Base-by-base conservation (phyloP, 2,797 vertebrate genomes). In the Enoplosus armatus region DNA sequence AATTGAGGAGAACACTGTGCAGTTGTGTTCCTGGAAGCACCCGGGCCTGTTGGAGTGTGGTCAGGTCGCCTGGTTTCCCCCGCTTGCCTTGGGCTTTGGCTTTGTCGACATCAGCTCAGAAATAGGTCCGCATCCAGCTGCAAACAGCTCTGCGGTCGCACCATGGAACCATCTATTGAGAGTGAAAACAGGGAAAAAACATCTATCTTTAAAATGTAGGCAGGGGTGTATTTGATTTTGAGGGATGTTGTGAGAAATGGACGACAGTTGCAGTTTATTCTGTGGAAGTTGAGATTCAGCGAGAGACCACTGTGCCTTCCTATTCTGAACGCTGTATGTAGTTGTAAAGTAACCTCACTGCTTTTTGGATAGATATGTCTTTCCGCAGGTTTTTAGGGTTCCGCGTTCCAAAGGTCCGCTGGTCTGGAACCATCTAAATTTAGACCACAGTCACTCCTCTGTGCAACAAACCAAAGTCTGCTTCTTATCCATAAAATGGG, bases 121-220 rank as follows among this genome's bases (percentile, higher is more conserved):
- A 95, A 94, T 93, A 93, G 92, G 90, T 92, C 71, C 27, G 39
- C 68, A 71, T 89, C 86, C 89, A 94, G 93, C 91, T 93, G 93
- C 89, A 92, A 92, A 89, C 72, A 71, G 83, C 85, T 90, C 86
- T 94, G 93, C 27, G 93, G 94, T 90, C 47, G 50, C 77, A 82
- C 84, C 85, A 64, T 81, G 85, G 91, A 93, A 92, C 88, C 91
- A 91, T 94, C 86, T 89, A 89, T 77, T 1, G 51, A 87, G 80
- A 85, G 72, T 7, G 75, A 87, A 88, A 88, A 88, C 63, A 80
- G 70, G 33, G 75, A 60, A 70, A 73, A 85, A 76, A 83, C 69
- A 89, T 82, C 62, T 77, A 79, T 86, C 86, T 93, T 90, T 84
- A 91, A 91, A 84, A 86, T 55, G 62, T 11, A 73, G 85, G 77